Percentiles rank a stretch among this genome's conserved stretches.
Conservation (phyloP, 64 coral and sea anemone genomes). For the Montipora sp. region DNA sequence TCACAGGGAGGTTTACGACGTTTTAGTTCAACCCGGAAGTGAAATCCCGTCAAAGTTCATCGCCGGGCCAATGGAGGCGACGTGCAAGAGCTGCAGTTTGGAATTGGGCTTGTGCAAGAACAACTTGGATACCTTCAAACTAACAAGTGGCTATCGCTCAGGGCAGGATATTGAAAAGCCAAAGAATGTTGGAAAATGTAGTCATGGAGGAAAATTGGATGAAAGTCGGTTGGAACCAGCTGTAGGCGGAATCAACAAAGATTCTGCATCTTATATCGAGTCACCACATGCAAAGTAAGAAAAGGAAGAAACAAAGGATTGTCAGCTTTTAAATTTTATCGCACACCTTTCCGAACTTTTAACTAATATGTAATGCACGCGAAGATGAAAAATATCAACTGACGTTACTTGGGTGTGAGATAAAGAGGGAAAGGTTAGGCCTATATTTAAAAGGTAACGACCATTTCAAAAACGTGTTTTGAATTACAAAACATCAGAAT, state of each 20-base stretch:
- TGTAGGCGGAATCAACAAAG: slow-evolving; percentile 87
- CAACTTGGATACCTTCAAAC: slow-evolving; percentile 65
- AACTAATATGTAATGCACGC: too few relatives aligned
- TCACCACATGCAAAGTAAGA: slow-evolving; percentile 75
- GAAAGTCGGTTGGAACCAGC: slow-evolving; percentile 44
- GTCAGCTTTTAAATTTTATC: too few relatives aligned
- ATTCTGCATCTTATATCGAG: not conserved
- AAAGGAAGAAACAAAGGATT: not conserved
- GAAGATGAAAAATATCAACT: too few relatives aligned
- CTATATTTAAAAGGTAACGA: too few relatives aligned
- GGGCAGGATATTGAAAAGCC: slow-evolving; percentile 80
- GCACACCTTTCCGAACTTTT: too few relatives aligned
- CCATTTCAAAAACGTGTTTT: too few relatives aligned
- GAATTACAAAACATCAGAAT: too few relatives aligned
- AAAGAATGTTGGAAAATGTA: slow-evolving; percentile 63
- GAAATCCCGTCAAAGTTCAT: slow-evolving; percentile 14
- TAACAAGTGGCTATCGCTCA: slow-evolving; percentile 78
- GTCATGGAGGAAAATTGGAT: slow-evolving; percentile 71
- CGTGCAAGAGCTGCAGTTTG: slow-evolving; percentile 49
- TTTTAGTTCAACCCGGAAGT: slow-evolving; percentile 42
- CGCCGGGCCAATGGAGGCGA: slow-evolving; percentile 20
- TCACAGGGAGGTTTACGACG: slow-evolving; percentile 5
- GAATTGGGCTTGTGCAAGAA: slow-evolving; percentile 1
- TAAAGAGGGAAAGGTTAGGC: too few relatives aligned
- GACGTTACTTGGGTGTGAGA: too few relatives aligned